Conservation (phyloP, 2,113 vertebrate genomes). For the Alethe diademata region DNA sequence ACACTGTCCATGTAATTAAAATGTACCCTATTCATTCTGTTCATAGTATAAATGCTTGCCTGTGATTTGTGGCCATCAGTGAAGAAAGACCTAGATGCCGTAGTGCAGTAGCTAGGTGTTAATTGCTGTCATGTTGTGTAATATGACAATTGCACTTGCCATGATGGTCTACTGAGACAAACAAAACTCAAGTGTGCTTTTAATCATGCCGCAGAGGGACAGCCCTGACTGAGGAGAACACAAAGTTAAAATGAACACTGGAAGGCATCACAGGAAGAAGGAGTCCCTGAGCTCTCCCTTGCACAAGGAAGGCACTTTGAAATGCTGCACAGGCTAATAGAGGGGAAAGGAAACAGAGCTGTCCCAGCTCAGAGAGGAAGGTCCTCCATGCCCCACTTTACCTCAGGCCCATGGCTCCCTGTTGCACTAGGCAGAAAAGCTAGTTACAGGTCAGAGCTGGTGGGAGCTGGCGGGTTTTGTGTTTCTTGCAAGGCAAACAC, state of each 20-base stretch:
- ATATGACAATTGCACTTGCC: background rate
- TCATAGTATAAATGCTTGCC: background rate
- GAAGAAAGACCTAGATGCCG: background rate
- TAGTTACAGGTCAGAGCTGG: background rate
- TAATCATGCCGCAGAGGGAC: background rate
- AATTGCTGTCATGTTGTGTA: background rate
- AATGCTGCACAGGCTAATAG: background rate
- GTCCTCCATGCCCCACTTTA: background rate
- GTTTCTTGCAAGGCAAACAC: background rate
- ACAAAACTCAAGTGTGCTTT: background rate
- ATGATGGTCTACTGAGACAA: background rate
- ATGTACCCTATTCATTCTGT: background rate
- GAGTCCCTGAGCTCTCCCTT: background rate
- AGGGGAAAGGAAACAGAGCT: background rate
- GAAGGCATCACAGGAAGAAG: background rate
- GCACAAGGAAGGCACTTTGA: background rate
- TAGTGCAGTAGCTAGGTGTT: background rate
- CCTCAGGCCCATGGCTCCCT: background rate
- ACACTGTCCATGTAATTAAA: background rate
- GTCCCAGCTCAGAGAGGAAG: background rate
- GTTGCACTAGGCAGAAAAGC: background rate
- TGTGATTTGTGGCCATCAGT: background rate
- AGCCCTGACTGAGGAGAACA: background rate
- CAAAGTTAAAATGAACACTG: background rate
- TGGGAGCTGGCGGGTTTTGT: background rate